Base-by-base conservation (phyloP, 2,888 invertebrate species). In the Periphyllus acericola region DNA sequence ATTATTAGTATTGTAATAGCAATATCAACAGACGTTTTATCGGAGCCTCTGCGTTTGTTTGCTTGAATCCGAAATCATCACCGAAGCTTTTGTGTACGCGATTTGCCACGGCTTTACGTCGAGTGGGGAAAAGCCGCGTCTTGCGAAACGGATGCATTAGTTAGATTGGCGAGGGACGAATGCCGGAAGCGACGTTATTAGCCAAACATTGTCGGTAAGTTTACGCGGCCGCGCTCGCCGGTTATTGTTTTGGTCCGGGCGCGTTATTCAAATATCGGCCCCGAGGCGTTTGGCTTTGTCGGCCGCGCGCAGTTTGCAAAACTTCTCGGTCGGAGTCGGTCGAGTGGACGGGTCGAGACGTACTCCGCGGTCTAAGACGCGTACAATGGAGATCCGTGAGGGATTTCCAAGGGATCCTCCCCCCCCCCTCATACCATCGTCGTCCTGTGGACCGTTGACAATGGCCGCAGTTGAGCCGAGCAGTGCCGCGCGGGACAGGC, bases 221-320 rank as follows among this genome's bases (percentile, higher is more conserved):
- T 87, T 80, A 71, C 6, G 21, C 36, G 34, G n/a, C n/a, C 36
- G 60, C 55, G 55, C 21, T 1, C 40, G 40, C 9, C 2, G 11
- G 68, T 71, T 86, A 80, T 86, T 86, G 86, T 86, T 86, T 80
- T 60, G 84, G 72, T 32, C 11, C 46, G 46, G 46, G 34, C 34
- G 34, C 34, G 84, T 46, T 40, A 34, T 85, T 78, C 85, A 78
- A 78, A 85, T 32, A 72, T 60, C 74, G 36, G 80, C 3, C 86
- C 60, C 74, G 74, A 74, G 86, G 86, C 86, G 86, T 87, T 87
- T 72, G 40, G 60, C 40, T 79, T 86, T 86, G 80, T 78, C 52
- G 84, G 76, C 14, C 21, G 34, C 21, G n/a, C 71, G 4, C 71
- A 87, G 74, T 81, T 81, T 40, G 80, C 5, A 25, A 40, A 80